These are phyloP conservation scores for Ophioninae sp. DNA, from an alignment of 2,888 invertebrate genomes.

Conservation along the genomic window DNA sequence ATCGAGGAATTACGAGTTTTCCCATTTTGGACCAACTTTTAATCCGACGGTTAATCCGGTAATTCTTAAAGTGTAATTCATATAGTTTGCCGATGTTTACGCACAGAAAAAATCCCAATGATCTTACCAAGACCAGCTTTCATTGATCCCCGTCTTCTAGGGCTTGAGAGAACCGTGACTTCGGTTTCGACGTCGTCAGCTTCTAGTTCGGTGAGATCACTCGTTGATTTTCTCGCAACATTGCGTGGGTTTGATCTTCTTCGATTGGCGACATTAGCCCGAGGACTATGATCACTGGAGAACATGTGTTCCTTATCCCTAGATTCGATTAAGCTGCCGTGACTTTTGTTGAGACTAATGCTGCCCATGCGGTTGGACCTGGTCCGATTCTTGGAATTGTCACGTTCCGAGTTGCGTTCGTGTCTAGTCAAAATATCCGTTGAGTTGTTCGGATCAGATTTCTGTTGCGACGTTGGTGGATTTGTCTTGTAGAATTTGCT, in stretches of 20 bases:
- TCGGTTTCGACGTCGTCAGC: constrained; percentile 82
- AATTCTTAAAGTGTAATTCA: too few relatives aligned
- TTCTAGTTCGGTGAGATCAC: constrained; percentile 87
- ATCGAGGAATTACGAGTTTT: too few relatives aligned
- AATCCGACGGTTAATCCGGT: too few relatives aligned
- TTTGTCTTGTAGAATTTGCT: constrained; percentile 46
- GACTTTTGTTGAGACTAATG: constrained; percentile 75
- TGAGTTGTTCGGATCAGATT: not conserved
- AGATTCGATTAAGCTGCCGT: constrained; percentile 73
- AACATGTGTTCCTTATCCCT: constrained; percentile 48
- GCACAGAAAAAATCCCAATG: not conserved
- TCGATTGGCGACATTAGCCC: constrained; percentile 60
- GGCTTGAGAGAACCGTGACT: constrained; percentile 85
- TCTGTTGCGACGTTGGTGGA: constrained; percentile 25
- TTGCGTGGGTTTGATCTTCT: constrained; percentile 55
- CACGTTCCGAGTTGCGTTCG: constrained; percentile 37
- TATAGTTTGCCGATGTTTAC: too few relatives aligned
- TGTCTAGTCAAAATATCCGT: constrained; percentile 22
- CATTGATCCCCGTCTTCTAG: constrained; percentile 86
- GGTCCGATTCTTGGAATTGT: constrained; percentile 43
- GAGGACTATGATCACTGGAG: constrained; percentile 10
- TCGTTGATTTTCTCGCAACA: constrained; percentile 86
- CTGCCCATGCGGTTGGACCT: constrained; percentile 58
- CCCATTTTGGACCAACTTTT: too few relatives aligned
- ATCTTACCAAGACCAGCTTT: constrained; percentile 77